These are phyloP conservation scores for Melanostigma gelatinosum DNA, from an alignment of 2,113 vertebrate genomes.

Conservation along the genomic window DNA sequence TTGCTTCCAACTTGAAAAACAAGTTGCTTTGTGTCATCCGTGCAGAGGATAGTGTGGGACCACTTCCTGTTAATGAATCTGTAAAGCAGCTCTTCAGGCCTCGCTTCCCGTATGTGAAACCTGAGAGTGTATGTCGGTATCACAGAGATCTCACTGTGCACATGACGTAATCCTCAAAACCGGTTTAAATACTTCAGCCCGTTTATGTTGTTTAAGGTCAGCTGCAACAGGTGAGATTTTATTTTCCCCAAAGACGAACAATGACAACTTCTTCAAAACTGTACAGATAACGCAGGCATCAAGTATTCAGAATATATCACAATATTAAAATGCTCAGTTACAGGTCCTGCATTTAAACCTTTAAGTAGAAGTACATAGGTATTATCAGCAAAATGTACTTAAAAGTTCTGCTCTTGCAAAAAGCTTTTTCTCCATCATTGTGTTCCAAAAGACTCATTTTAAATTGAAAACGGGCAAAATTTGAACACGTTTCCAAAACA, in stretches of 20 bases:
- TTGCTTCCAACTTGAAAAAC: neutral
- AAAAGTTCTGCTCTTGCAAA: too few relatives aligned
- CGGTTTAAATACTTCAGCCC: neutral
- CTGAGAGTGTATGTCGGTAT: neutral
- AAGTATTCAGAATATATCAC: neutral
- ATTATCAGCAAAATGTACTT: too few relatives aligned
- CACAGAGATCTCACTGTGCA: neutral
- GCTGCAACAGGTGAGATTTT: neutral
- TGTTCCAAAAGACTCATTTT: too few relatives aligned
- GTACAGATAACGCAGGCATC: neutral
- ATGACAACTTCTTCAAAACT: neutral
- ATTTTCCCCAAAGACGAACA: too few relatives aligned
- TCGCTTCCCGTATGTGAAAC: slow-evolving; percentile 22
- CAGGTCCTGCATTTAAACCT: neutral
- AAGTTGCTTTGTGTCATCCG: neutral
- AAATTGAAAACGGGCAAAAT: too few relatives aligned
- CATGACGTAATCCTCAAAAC: neutral
- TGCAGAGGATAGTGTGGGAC: neutral
- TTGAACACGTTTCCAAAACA: too few relatives aligned
- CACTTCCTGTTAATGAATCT: neutral
- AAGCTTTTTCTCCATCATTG: too few relatives aligned
- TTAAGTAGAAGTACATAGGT: neutral
- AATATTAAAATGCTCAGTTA: neutral
- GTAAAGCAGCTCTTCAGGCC: neutral
- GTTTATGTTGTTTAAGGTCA: neutral